These are phyloP conservation scores for Orthonyx spaldingii DNA, from an alignment of 2,113 vertebrate species.

Conservation along the genomic window DNA sequence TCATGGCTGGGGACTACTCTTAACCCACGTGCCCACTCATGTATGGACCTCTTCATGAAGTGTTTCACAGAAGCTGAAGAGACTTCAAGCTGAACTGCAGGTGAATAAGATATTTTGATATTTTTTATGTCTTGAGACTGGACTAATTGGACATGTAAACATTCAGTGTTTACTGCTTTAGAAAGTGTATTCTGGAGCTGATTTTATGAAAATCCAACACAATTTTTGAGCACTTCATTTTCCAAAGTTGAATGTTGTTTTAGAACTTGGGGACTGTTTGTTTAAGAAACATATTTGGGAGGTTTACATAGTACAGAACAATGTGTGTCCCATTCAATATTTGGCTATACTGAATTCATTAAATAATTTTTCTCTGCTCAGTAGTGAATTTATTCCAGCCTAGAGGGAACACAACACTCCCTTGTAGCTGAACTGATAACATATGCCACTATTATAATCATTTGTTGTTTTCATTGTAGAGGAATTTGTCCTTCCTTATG, in stretches of 20 bases:
- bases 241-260: background rate
- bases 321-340: background rate
- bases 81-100: background rate
- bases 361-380: background rate
- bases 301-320: background rate
- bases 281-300: background rate
- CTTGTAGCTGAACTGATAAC: background rate
- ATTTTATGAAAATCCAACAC: background rate
- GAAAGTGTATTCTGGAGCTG: rapidly evolving
- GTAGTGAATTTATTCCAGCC: background rate
- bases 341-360: background rate
- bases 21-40: rapidly evolving
- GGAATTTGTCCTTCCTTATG: background rate
- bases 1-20: background rate
- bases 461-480: background rate
- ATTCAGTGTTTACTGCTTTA: background rate
- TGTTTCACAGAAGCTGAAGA: background rate
- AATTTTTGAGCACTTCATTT: background rate
- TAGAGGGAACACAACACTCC: background rate
- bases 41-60: background rate
- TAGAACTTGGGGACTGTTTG: background rate
- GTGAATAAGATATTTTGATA: background rate
- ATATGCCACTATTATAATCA: background rate
- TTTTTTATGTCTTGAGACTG: background rate
- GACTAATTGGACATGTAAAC: background rate